These are phyloP conservation scores for Crematogaster levior DNA, from an alignment of 2,888 invertebrate species.

Conservation along the genomic window DNA sequence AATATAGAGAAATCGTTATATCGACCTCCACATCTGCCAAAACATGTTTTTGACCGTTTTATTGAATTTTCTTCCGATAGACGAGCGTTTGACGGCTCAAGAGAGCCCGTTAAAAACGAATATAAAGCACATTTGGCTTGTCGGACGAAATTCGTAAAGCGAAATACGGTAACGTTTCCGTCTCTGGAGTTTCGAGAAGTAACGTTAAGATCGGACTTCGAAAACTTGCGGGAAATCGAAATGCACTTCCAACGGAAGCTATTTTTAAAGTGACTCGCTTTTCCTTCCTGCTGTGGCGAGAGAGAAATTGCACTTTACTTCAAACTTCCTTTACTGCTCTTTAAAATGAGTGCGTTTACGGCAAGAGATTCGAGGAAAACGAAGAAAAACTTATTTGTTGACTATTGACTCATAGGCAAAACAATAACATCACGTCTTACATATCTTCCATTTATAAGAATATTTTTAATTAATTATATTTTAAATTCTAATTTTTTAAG, in stretches of 20 bases:
- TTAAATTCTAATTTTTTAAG: not conserved
- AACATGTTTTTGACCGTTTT: constrained; percentile 53
- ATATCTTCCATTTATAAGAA: not conserved
- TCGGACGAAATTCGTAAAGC: constrained; percentile 43
- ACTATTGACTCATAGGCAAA: not conserved
- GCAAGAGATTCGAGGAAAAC: constrained; percentile 20
- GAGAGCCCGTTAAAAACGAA: constrained; percentile 51
- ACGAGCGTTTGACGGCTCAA: constrained; percentile 48
- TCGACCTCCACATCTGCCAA: constrained; percentile 37
- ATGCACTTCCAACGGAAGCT: constrained; percentile 53
- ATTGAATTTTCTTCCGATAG: constrained; percentile 49
- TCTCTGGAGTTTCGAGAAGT: constrained; percentile 45
- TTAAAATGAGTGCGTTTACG: constrained; percentile 42
- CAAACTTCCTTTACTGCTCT: constrained; percentile 46
- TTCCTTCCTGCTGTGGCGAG: constrained; percentile 21
- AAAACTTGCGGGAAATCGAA: constrained; percentile 52
- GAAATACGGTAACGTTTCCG: constrained; percentile 48
- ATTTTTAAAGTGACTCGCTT: constrained; percentile 53
- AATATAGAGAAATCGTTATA: constrained; percentile 32
- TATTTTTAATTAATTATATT: not conserved
- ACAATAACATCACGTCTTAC: not conserved
- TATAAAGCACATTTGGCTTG: constrained; percentile 50
- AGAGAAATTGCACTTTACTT: constrained; percentile 52
- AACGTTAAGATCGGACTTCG: constrained; percentile 50
- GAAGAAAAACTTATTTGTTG: constrained; percentile 28